Evolutionary conservation across 2,113 vertebrate genomes (phyloP).

Genomic region (Crotophaga sulcirostris): DNA sequence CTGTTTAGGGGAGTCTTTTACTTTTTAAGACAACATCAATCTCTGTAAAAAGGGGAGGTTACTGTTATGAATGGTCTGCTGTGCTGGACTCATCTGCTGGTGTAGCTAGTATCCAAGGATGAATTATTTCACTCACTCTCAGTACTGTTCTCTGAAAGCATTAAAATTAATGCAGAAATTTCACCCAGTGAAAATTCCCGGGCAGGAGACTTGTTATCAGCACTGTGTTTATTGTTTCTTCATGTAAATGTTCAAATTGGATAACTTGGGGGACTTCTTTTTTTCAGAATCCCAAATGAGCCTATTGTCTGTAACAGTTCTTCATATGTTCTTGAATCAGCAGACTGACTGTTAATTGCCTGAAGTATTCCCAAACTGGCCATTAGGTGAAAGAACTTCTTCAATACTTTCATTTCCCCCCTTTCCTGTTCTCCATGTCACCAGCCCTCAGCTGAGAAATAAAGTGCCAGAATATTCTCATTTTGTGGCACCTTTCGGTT

Average conservation of each 20-base stretch:
- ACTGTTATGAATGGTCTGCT: not conserved
- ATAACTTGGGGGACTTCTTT: conserved; percentile 23
- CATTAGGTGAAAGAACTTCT: conserved; percentile 27
- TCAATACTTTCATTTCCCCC: not conserved
- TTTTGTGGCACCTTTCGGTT: conserved; percentile 8
- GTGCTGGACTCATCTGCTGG: not conserved
- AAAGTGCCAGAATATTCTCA: not conserved
- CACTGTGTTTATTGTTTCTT: conserved; percentile 41
- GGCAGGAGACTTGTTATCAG: conserved; percentile 9
- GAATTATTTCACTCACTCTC: not conserved
- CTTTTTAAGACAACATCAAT: not conserved
- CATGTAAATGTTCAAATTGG: conserved; percentile 40
- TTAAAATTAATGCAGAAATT: conserved; percentile 35
- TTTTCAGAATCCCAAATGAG: conserved; percentile 24
- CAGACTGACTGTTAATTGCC: conserved; percentile 65
- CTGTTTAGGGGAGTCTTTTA: fast-evolving
- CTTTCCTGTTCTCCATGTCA: not conserved
- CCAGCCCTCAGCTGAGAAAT: not conserved
- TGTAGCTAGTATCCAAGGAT: not conserved
- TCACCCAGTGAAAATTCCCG: conserved; percentile 11
- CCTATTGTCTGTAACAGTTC: conserved; percentile 35
- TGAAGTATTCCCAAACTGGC: conserved; percentile 43
- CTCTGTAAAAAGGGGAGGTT: not conserved
- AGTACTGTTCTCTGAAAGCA: not conserved
- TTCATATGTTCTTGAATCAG: conserved; percentile 56